Base-by-base conservation (phyloP, 2,888 invertebrate genomes). In the Brenthis daphne region DNA sequence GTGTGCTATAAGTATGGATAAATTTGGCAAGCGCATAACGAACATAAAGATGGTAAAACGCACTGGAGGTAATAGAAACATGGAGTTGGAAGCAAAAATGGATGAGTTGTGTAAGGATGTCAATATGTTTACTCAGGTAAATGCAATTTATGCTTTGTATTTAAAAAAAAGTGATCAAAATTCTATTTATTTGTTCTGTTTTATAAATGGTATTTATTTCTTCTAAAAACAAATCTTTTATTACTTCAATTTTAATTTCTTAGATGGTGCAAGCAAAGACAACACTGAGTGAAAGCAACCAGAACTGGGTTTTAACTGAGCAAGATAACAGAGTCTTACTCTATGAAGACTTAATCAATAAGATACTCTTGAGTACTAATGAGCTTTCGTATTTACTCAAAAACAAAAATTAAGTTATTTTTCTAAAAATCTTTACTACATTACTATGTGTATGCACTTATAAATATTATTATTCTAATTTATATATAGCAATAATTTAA, bases 211-310 rank as follows among this genome's bases (percentile, higher is more conserved):
- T 37, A 8, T 37, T 37, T 37, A 58, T 48, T 0, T 13, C 5
- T n/a, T 12, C 4, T 6, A 56, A 48, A 48, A 43, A 58, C 53
- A 58, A 37, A 16, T 53, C 56, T 55, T 69, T 65, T 71, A 66
- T 50, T 65, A 55, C 24, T 47, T 55, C n/a, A 20, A 47, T 12
- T 71, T 80, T 55, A 20, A 20, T 20, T 53, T 71, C 82, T 63
- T 82, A 92, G 92, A 85, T 90, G 86, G 83, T 91, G 16, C 79
- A 89, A 77, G 82, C 87, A 1, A 87, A 87, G 73, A 84, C 83
- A 57, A 78, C 82, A 53, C 67, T 89, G 1, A 81, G 84, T 24
- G 85, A 87, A 72, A 69, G 68, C 24, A 86, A 85, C 73, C 79
- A 82, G 69, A 84, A 81, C 68, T 84, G 82, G 81, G 64, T 75